Evolutionary conservation across 2,888 invertebrate species (phyloP), one percentile per base, ranked within the genome.

Genomic region (Drosophila prostipennis): DNA sequence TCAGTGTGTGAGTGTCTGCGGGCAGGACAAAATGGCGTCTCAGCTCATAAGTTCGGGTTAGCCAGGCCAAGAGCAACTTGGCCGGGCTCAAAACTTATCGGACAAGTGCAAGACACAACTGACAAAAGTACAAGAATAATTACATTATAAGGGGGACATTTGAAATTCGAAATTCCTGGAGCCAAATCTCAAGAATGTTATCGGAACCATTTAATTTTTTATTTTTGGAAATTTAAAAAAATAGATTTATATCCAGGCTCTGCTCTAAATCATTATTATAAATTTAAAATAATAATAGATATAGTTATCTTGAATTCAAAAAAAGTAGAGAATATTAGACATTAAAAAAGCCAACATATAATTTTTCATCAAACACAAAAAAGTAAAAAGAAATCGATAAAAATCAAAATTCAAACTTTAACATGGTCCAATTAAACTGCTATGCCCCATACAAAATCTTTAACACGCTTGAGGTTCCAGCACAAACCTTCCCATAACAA

Each of bases 11-110:
- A 60, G 60, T 58, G 53, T 70, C 39, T 68, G 40, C 53, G 69
- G 56, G 53, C 48, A 40, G 64, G 40, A 74, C 72, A 73, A 82
- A 75, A 85, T 84, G 79, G 73, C 76, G 61, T 60, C 60, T n/a
- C 6, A 57, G 53, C 43, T 60, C 45, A 58, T 58, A 19, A 34
- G 45, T 13, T 34, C 34, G 36, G 13, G 19, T 52, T 13, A 58
- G 56, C 36, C 19, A 23, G 36, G 43, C 46, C 37, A 32, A 19
- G 8, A 29, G 37, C 19, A 65, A 51, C n/a, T 45, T 19, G n/a
- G 45, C 26, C 26, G 1, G 39, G 32, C n/a, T 19, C 10, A 40
- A 64, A 39, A 39, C 13, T 64, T 51, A 23, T 11, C 6, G 13
- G 36, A n/a, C 14, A 60, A 60, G 26, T 29, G 37, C 19, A 45